These are phyloP conservation scores for Tetramorium simillimum DNA, from an alignment of 1,140 invertebrate species.

Conservation along the genomic window DNA sequence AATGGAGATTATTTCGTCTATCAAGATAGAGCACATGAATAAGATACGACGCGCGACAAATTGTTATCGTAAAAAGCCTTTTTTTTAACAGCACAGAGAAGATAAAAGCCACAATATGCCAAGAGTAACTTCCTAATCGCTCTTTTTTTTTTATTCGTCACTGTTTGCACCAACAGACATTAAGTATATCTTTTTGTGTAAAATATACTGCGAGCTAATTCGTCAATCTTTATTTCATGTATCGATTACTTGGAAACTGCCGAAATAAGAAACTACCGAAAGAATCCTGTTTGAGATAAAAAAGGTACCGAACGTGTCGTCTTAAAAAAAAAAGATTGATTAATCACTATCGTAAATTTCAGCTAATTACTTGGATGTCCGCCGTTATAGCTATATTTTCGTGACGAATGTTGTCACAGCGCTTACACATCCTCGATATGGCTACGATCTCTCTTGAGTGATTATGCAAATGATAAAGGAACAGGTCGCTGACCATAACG, in stretches of 20 bases:
- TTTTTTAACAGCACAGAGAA: background rate
- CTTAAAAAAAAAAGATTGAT: background rate
- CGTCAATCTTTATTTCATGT: background rate
- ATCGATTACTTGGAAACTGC: slow-evolving; percentile 5
- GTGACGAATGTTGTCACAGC: slow-evolving; percentile 24
- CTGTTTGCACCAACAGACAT: background rate
- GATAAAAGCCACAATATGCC: background rate
- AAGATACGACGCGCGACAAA: slow-evolving; percentile 38
- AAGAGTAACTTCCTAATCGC: background rate
- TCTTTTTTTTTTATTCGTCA: background rate
- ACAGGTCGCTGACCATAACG: slow-evolving; percentile 23
- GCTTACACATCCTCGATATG: background rate
- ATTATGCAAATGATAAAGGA: slow-evolving; percentile 56
- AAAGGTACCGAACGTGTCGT: background rate
- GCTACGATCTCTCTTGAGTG: slow-evolving; percentile 1
- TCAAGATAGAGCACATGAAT: background rate
- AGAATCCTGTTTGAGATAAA: background rate
- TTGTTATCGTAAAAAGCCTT: slow-evolving; percentile 1
- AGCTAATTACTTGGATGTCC: slow-evolving; percentile 37
- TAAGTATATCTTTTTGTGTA: background rate
- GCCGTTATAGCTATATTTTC: slow-evolving; percentile 38
- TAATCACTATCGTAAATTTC: slow-evolving; percentile 49
- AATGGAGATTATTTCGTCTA: slow-evolving; percentile 51
- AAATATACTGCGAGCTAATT: background rate
- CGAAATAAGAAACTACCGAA: background rate